Conservation (phyloP, 2,797 vertebrate species). For the Cheirogaleus major region DNA sequence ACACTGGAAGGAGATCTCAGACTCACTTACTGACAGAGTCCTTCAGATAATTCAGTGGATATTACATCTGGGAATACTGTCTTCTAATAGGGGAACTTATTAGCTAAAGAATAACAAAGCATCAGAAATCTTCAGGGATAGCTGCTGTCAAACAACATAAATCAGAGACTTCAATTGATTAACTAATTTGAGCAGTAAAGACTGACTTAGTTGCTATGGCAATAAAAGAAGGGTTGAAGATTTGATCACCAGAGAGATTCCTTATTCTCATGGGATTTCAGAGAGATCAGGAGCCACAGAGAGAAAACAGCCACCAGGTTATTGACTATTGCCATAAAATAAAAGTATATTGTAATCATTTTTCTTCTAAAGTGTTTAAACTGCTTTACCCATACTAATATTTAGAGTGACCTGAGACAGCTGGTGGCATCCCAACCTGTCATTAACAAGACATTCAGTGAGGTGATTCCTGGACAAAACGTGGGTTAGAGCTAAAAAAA, state of each 20-base stretch:
- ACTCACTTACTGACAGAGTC: conserved; percentile 56
- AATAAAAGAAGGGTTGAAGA: conserved; percentile 77
- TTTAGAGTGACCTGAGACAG: background rate
- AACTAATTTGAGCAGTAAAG: conserved; percentile 81
- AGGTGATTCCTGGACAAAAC: background rate
- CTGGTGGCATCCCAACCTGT: background rate
- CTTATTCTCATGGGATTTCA: conserved; percentile 71
- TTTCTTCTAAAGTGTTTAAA: conserved; percentile 22
- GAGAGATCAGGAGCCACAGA: background rate
- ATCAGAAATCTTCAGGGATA: conserved; percentile 74
- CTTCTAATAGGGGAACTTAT: conserved; percentile 66
- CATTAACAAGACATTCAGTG: background rate
- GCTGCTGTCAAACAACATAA: conserved; percentile 78
- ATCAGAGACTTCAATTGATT: conserved; percentile 81
- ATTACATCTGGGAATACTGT: conserved; percentile 64
- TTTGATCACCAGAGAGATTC: conserved; percentile 70
- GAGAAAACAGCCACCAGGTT: background rate
- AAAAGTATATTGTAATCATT: background rate
- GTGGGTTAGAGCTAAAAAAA: background rate
- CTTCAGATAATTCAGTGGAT: conserved; percentile 60
- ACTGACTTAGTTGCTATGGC: conserved; percentile 81
- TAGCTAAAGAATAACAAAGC: conserved; percentile 73
- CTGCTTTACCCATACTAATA: background rate
- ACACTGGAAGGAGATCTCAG: conserved; percentile 50
- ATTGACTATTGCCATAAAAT: background rate